phyloP scores from a whole-genome alignment of 2,888 invertebrate genomes.

The Troilus luridus region DNA sequence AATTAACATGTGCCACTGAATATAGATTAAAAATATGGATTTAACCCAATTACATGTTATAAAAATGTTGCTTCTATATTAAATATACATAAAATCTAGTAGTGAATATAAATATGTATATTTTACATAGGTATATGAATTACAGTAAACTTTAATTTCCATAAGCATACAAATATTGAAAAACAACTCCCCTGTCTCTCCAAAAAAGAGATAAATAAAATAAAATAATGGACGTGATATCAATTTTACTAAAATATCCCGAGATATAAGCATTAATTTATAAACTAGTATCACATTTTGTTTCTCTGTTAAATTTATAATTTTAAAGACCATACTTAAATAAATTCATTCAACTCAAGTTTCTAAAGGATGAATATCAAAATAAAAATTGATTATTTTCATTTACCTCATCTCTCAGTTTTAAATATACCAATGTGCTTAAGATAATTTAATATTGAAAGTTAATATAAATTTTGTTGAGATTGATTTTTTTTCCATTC shows the following conservation, averaged over 20 bases:
- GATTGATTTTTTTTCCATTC: background rate
- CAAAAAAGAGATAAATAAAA: background rate
- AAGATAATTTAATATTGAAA: background rate
- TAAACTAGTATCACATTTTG: constrained; percentile 52
- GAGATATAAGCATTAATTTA: constrained; percentile 2
- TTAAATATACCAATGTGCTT: too few relatives aligned
- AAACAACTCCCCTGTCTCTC: too few relatives aligned
- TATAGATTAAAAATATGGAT: background rate
- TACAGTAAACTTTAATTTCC: background rate
- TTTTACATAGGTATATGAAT: background rate
- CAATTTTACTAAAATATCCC: background rate
- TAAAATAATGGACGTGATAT: background rate
- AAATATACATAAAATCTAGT: background rate
- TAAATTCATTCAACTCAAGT: background rate
- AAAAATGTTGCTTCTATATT: background rate
- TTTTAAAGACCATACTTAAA: background rate
- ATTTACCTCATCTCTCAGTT: background rate
- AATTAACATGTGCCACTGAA: background rate
- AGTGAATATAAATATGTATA: background rate
- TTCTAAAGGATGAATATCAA: background rate
- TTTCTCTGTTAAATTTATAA: background rate
- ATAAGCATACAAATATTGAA: background rate
- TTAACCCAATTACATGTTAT: background rate
- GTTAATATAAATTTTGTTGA: background rate
- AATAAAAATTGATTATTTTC: background rate